These are phyloP conservation scores for Macrosteles quadrilineatus DNA, from an alignment of 1,140 invertebrate genomes.

Conservation along the genomic window DNA sequence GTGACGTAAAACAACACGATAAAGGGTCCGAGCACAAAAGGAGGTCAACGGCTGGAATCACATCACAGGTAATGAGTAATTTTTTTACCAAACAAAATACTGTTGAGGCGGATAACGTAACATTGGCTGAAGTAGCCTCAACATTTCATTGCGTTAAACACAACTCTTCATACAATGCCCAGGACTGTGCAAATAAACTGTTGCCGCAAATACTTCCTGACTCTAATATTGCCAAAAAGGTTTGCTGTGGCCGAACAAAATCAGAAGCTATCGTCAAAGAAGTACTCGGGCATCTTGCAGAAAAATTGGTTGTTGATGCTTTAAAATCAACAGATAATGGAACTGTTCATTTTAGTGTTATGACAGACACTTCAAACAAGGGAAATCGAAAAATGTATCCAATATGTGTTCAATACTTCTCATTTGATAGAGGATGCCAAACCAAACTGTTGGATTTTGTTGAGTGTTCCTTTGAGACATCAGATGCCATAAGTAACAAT, in stretches of 20 bases:
- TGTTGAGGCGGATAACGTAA: not conserved
- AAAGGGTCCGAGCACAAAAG: not conserved
- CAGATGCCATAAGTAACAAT: not conserved
- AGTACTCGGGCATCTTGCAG: not conserved
- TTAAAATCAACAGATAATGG: not conserved
- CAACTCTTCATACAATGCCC: not conserved
- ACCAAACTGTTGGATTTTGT: not conserved
- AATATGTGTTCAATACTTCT: slow-evolving; percentile 12
- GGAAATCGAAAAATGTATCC: slow-evolving; percentile 15
- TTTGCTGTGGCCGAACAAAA: not conserved
- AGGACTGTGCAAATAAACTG: not conserved
- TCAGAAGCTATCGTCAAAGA: not conserved
- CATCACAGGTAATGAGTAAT: not conserved
- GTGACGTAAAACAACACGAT: not conserved
- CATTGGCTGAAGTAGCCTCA: not conserved
- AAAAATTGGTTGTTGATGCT: not conserved
- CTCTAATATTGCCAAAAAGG: not conserved
- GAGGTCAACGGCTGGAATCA: not conserved
- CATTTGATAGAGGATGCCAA: not conserved
- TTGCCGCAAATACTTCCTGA: not conserved
- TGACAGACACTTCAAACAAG: slow-evolving; percentile 11
- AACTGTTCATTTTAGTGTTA: not conserved
- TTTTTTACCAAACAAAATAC: not conserved
- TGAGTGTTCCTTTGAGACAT: not conserved
- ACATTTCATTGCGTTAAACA: slow-evolving; percentile 10